A percentile compares a stretch with the other conserved stretches of the same genome.
Conservation (phyloP, 2,888 invertebrate species). For the Cryptosula pallasiana region DNA sequence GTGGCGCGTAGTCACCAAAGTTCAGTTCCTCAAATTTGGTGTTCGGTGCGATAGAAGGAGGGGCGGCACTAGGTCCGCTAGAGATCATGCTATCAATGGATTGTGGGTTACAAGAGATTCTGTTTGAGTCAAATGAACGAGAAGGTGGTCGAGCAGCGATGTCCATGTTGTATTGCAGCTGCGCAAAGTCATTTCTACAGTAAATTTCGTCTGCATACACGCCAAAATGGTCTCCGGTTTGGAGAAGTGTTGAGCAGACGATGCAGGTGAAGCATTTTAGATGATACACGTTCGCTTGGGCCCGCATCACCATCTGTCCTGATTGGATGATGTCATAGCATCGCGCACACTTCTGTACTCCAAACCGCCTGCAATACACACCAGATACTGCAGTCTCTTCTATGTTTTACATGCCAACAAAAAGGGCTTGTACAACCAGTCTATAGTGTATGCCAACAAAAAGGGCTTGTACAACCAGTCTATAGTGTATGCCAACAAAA, state of each 20-base stretch:
- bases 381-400: too few relatives aligned
- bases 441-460: too few relatives aligned
- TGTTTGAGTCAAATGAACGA: not conserved
- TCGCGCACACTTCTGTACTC: constrained; percentile 91
- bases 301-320: constrained; percentile 85
- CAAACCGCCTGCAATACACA: constrained; percentile 75
- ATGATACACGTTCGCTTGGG: constrained; percentile 80
- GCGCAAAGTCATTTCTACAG: constrained; percentile 91
- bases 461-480: too few relatives aligned
- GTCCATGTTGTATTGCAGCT: constrained; percentile 8
- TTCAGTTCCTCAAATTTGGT: not conserved
- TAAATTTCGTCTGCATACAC: constrained; percentile 93
- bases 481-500: too few relatives aligned
- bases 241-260: constrained; percentile 76
- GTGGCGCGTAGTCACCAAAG: not conserved
- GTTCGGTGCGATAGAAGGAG: not conserved
- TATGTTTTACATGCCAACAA: too few relatives aligned
- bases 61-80: not conserved
- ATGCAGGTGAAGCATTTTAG: constrained; percentile 53
- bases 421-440: too few relatives aligned
- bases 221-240: constrained; percentile 95
- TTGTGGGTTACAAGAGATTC: not conserved
- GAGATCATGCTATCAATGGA: not conserved
- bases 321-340: constrained; percentile 93
- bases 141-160: not conserved